Conservation (phyloP, 2,113 vertebrate genomes). For the Etheostoma spectabile region DNA sequence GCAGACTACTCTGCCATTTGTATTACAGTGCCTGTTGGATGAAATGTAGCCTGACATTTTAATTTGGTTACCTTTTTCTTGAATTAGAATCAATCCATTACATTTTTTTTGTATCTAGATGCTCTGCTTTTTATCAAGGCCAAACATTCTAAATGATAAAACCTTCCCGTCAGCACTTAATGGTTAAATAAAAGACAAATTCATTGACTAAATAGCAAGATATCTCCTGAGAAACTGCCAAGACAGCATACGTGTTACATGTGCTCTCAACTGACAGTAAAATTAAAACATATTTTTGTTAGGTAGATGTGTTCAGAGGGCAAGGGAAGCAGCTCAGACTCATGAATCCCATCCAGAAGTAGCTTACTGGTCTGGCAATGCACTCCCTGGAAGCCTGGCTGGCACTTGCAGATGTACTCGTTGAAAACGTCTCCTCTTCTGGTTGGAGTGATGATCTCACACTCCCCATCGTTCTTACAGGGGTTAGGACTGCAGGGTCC, state of each 20-base stretch:
- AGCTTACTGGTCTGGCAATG: constrained; percentile 93
- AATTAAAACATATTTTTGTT: neutral
- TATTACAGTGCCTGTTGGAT: neutral
- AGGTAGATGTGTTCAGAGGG: neutral
- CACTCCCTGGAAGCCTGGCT: constrained; percentile 85
- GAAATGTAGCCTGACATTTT: neutral
- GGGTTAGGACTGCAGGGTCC: constrained; percentile 93
- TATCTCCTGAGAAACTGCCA: neutral
- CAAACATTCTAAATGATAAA: neutral
- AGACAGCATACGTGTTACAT: neutral
- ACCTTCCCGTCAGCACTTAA: neutral
- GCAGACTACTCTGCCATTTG: neutral
- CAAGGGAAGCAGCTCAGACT: constrained; percentile 1
- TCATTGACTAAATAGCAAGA: neutral
- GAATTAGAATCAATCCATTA: neutral
- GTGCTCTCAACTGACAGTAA: no score
- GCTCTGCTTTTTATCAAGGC: neutral
- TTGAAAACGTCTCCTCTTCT: constrained; percentile 91
- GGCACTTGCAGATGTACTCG: constrained; percentile 91
- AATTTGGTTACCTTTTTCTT: neutral
- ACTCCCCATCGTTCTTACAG: constrained; percentile 88
- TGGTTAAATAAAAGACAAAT: neutral
- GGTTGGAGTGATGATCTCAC: constrained; percentile 79
- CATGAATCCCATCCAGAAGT: neutral
- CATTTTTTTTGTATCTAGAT: neutral